Conservation (phyloP, 2,888 invertebrate species). For the Sphaerophoria rueppellii region DNA sequence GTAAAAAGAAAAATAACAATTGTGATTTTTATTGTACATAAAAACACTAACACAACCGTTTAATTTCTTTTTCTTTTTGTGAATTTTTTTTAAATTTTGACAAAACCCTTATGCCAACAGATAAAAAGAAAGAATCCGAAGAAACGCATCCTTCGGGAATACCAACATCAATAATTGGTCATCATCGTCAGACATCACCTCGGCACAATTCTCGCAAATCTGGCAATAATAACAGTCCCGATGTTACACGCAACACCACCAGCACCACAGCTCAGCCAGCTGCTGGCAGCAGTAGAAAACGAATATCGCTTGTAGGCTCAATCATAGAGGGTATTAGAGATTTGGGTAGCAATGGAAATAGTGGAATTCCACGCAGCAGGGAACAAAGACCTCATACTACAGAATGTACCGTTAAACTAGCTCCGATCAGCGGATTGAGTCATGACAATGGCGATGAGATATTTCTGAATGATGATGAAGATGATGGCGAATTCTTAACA, state of each 20-base stretch:
- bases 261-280: slow-evolving; percentile 54
- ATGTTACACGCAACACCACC: slow-evolving; percentile 45
- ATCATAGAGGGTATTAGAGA: slow-evolving; percentile 81
- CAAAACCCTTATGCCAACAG: slow-evolving; percentile 71
- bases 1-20: slow-evolving; percentile 1
- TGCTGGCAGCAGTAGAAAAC: slow-evolving; percentile 68
- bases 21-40: slow-evolving; percentile 58
- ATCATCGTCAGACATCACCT: slow-evolving; percentile 61
- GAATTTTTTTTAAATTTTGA: neutral
- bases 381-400: slow-evolving; percentile 70
- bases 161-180: slow-evolving; percentile 40
- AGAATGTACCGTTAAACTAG: slow-evolving; percentile 78
- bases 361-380: slow-evolving; percentile 37
- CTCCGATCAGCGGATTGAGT: slow-evolving; percentile 45
- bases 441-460: slow-evolving; percentile 29
- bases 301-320: slow-evolving; percentile 78
- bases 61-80: neutral
- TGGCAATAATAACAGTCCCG: slow-evolving; percentile 73
- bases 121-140: slow-evolving; percentile 80
- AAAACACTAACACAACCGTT: slow-evolving; percentile 54
- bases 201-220: slow-evolving; percentile 64
- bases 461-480: slow-evolving; percentile 44
- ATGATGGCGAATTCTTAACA: slow-evolving; percentile 37
- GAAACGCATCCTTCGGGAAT: slow-evolving; percentile 74
- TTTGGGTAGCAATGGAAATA: slow-evolving; percentile 78